Conservation (phyloP, 2,888 invertebrate genomes). For the Dryobota labecula region DNA sequence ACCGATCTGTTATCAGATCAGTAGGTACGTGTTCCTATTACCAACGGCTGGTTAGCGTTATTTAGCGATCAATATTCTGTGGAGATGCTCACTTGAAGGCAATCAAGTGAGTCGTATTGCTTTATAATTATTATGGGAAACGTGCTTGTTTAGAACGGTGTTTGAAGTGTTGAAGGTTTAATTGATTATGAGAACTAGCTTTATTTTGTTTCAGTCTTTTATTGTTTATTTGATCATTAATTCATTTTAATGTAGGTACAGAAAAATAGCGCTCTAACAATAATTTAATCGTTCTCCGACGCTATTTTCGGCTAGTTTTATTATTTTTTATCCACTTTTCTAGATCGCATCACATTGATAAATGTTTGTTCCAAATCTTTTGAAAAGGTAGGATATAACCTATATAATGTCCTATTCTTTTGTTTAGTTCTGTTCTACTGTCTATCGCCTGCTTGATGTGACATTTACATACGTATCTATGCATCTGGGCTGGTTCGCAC, state of each 20-base stretch:
- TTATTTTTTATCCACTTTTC: neutral
- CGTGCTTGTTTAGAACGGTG: neutral
- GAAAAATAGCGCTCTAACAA: too few relatives aligned
- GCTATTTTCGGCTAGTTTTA: too few relatives aligned
- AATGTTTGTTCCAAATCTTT: constrained; percentile 3
- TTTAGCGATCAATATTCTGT: constrained; percentile 41
- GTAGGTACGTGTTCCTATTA: constrained; percentile 50
- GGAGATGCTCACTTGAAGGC: constrained; percentile 17
- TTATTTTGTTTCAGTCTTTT: too few relatives aligned
- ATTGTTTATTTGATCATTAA: too few relatives aligned
- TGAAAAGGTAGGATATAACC: neutral
- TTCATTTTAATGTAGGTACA: too few relatives aligned
- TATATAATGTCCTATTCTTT: neutral
- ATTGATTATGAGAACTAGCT: neutral
- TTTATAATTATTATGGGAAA: constrained; percentile 26
- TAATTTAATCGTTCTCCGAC: neutral
- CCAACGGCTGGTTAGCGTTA: constrained; percentile 28
- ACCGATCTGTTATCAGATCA: constrained; percentile 43
- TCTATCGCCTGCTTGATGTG: neutral
- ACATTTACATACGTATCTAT: constrained; percentile 64
- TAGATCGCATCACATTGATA: neutral
- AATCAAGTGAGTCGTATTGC: constrained; percentile 30
- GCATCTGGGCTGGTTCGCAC: constrained; percentile 67
- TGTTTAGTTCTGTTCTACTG: constrained; percentile 37
- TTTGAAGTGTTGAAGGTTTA: neutral